Percentiles rank a stretch among this genome's conserved stretches.
Conservation (phyloP, 2,113 vertebrate genomes). For the Engraulis encrasicolus region DNA sequence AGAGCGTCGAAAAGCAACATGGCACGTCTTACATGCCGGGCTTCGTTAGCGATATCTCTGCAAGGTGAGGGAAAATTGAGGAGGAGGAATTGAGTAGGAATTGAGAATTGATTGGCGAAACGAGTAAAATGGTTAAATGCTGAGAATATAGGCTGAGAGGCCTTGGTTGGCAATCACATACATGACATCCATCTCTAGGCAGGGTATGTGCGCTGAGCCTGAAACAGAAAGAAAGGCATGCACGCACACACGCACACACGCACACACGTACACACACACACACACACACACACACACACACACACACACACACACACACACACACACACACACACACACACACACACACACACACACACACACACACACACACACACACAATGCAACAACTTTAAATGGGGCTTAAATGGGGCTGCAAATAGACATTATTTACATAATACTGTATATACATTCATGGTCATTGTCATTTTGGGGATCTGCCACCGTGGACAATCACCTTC, state of each 20-base stretch:
- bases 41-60: conserved; percentile 39
- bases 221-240: not conserved
- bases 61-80: not conserved
- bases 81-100: no score
- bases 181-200: not conserved
- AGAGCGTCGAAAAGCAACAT: conserved; percentile 40
- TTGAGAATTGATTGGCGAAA: not conserved
- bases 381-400: no score
- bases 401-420: no score
- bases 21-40: conserved; percentile 26
- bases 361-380: no score
- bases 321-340: no score
- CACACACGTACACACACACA: not conserved
- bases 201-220: not conserved
- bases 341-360: no score
- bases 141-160: not conserved
- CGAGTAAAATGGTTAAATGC: not conserved
- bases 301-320: not conserved
- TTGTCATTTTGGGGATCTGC: no score
- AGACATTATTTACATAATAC: no score
- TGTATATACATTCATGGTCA: no score
- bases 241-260: not conserved
- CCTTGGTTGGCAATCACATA: not conserved
- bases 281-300: not conserved
- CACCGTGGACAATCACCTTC: conserved; percentile 17